Base-by-base conservation (phyloP, 2,113 vertebrate genomes). In the Synchiropus splendidus region DNA sequence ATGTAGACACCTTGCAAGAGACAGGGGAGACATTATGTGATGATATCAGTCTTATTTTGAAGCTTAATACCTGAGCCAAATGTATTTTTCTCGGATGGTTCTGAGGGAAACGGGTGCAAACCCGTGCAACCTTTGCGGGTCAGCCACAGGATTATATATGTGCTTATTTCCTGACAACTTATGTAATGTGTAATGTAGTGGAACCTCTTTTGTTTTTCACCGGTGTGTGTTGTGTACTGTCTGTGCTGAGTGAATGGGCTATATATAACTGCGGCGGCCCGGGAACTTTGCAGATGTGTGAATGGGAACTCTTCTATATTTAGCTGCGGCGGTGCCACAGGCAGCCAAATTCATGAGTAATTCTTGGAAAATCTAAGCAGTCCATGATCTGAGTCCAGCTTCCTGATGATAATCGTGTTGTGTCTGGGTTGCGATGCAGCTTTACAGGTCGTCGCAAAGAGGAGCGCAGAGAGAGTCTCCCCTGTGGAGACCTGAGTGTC, bases 361-460 rank as follows among this genome's bases (percentile, higher is more conserved):
- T 27, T 27, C 21, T 27, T 27, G 21, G 21, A 27, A 27, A 27
- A 27, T 27, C 21, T 5, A 27, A 27, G 21, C 8, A 27, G 21
- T 4, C 4, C 21, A 27, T 8, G 21, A 27, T 27, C 4, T 27
- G 4, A 27, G 21, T 27, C 4, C 21, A 27, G 21, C 21, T 27
- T 27, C 21, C 21, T 27, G 21, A 27, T 5, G 21, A 27, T 27
- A 8, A n/a, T 11, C 54, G 8, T 38, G 4, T 50, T 38, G 0
- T 53, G 35, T 13, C 62, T 12, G 53, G 42, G 12, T 13, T 45
- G 27, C 16, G 48, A 5, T 66, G 31, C 64, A 87, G 85, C 36
- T 63, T 86, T 30, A 75, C 80, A 34, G 83, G 81, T 12, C 77
- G 81, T 10, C 83, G 77, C 57, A 78, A 75, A 49, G 83, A 85